Evolutionary conservation across 2,113 vertebrate genomes (phyloP), one percentile per base, ranked within the genome.

Genomic region (Aspiorhynchus laticeps): DNA sequence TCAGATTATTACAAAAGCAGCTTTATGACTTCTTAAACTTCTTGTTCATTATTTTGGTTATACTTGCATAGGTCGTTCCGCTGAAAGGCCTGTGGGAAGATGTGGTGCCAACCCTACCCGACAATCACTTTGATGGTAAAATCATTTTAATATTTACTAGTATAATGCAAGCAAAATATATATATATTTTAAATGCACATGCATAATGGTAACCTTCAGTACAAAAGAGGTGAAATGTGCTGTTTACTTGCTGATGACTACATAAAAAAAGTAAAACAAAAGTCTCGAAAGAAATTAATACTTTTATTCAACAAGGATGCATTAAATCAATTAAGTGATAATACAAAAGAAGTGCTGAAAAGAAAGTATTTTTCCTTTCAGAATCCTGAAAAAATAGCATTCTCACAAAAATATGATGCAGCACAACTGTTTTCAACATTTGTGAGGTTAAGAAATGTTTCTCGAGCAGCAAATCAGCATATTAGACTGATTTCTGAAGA

Each of bases 71-170:
- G 98, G 91, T 99, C 0, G 94, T 99, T 69, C 96, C 97, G 5
- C 91, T 99, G 87, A 99, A 97, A 94, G 98, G 98, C 41, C 94
- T 99, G n/a, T 99, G 98, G 98, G 98, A 99, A 87, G 93, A 99
- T 0, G 96, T 99, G 24, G 97, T 94, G 0, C 92, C 97, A 0
- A 97, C 95, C 0, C 94, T 99, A 90, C 97, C 97, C 0, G 95
- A 97, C 0, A 93, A 93, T 43, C 97, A 99, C 89, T 99, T 98
- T 92, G 95, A 97, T 2, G 98, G 98, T 99, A 92, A 95, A 95
- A 71, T 6, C 43, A 33, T 8, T 71, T 6, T 82, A 11, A n/a
- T 80, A 2, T 67, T 87, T 79, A 77, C 41, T 65, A n/a, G n/a
- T n/a, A 6, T 26, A 14, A 56, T 17, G 67, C 12, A 4, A 74